Conservation (phyloP, 2,797 vertebrate genomes). For the Echeneis naucrates region DNA sequence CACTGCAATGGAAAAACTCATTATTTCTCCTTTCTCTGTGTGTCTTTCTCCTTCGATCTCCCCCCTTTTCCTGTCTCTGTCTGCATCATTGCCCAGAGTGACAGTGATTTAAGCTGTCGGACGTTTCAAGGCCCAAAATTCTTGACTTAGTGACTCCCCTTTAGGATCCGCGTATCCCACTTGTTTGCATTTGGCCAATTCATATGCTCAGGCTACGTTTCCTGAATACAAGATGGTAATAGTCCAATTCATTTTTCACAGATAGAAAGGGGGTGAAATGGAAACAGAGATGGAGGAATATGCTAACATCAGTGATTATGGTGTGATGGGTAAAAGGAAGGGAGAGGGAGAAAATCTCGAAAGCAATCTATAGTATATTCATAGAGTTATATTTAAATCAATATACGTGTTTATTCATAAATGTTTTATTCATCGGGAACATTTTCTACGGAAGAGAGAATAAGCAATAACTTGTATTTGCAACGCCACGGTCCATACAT, state of each 20-base stretch:
- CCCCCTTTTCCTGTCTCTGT: conserved; percentile 11
- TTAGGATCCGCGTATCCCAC: conserved; percentile 56
- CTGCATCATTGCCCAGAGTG: conserved; percentile 55
- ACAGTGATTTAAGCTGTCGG: conserved; percentile 69
- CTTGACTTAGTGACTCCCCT: conserved; percentile 63
- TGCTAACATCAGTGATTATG: conserved; percentile 67
- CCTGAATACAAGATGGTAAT: conserved; percentile 55
- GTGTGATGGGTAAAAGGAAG: conserved; percentile 61
- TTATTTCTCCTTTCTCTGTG: conserved; percentile 22
- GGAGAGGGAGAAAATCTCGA: conserved; percentile 63
- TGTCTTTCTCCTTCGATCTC: conserved; percentile 14
- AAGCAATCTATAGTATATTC: conserved; percentile 70
- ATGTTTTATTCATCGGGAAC: conserved; percentile 79
- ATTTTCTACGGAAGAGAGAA: conserved; percentile 49
- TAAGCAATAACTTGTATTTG: conserved; percentile 65
- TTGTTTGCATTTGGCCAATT: conserved; percentile 72
- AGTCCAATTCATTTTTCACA: conserved; percentile 56
- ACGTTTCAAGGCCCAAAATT: conserved; percentile 64
- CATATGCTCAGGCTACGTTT: conserved; percentile 44
- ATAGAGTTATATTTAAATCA: conserved; percentile 76
- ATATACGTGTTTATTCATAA: conserved; percentile 70
- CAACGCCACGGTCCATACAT: conserved; percentile 49
- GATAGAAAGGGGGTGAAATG: conserved; percentile 58
- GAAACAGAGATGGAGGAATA: conserved; percentile 61
- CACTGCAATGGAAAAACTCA: conserved; percentile 17